phyloP scores from a whole-genome alignment of 2,888 invertebrate genomes.

The Rotaria macrura region DNA sequence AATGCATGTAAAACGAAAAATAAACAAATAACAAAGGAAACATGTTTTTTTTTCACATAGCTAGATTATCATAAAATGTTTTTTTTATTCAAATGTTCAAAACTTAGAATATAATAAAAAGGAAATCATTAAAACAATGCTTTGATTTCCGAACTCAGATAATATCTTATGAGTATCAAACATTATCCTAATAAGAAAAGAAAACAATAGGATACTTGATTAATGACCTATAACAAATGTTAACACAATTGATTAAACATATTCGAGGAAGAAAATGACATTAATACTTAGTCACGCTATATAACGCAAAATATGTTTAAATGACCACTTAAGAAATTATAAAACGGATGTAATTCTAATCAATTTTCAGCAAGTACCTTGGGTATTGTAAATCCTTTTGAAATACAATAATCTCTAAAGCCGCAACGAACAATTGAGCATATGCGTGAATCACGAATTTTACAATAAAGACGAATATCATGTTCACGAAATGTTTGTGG shows the following conservation, averaged over 20 bases:
- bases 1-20: not conserved
- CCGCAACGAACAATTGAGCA: not conserved
- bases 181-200: not conserved
- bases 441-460: not conserved
- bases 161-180: not conserved
- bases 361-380: not conserved
- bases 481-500: constrained; percentile 9
- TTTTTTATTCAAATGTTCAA: not conserved
- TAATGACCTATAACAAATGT: not conserved
- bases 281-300: not conserved
- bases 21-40: not conserved
- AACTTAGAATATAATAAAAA: not conserved
- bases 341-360: not conserved
- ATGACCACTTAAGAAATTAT: not conserved
- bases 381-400: not conserved
- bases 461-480: constrained; percentile 1
- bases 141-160: not conserved
- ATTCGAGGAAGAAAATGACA: not conserved
- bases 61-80: not conserved
- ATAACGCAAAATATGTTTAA: not conserved
- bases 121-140: too few species aligned
- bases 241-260: not conserved
- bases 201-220: not conserved
- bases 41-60: not conserved
- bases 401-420: not conserved